Evolutionary conservation across 2,113 vertebrate species (phyloP).

Genomic region (Gymnocephalus cernua): DNA sequence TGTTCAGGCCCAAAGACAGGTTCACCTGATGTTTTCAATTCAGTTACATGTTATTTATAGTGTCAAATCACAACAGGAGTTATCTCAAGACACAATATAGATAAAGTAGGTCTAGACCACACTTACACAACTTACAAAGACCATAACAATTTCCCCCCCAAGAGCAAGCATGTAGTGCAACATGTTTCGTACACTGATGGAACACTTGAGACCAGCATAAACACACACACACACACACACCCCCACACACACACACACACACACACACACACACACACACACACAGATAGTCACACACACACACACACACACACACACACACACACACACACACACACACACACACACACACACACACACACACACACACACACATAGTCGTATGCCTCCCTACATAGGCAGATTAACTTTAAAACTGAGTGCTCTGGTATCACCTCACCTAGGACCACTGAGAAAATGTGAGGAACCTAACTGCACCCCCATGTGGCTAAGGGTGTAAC

Average conservation of each 20-base stretch:
- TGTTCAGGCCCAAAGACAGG: conserved; percentile 80
- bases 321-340: neutral
- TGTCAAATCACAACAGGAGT: no score
- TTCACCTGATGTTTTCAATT: conserved; percentile 44
- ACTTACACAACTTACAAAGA: no score
- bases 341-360: neutral
- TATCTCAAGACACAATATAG: no score
- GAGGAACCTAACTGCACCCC: conserved; percentile 51
- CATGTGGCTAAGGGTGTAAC: conserved; percentile 56
- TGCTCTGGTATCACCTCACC: conserved; percentile 10
- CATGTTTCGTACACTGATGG: neutral
- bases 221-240: neutral
- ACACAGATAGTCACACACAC: neutral
- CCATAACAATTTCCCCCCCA: no score
- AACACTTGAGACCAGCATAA: neutral
- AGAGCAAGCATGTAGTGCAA: no score
- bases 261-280: neutral
- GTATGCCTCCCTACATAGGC: neutral
- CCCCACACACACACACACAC: neutral
- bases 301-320: neutral
- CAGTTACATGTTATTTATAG: no score
- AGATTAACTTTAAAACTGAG: conserved; percentile 1
- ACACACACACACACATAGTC: neutral
- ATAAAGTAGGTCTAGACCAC: no score
- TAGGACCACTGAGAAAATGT: neutral